These are phyloP conservation scores for Hyla sarda DNA, from an alignment of 2,113 vertebrate genomes.

Conservation along the genomic window DNA sequence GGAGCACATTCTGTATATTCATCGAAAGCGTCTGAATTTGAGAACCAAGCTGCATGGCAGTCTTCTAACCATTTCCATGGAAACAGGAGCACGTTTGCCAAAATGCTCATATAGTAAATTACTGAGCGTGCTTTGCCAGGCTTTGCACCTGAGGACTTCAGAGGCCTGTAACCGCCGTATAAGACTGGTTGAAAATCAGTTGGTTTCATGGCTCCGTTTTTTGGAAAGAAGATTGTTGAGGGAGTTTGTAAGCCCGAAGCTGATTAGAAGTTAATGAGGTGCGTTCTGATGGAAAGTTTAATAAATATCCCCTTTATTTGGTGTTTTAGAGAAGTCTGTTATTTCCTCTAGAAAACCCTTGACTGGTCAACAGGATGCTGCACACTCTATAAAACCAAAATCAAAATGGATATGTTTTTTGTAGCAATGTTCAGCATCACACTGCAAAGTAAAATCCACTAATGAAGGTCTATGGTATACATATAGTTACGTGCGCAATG, in stretches of 20 bases:
- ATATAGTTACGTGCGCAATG: neutral
- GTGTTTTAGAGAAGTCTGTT: constrained; percentile 50
- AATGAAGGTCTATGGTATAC: neutral
- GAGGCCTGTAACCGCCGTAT: constrained; percentile 32
- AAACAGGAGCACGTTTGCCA: constrained; percentile 24
- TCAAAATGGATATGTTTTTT: neutral
- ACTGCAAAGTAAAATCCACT: neutral
- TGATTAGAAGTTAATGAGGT: constrained; percentile 57
- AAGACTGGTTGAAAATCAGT: constrained; percentile 25
- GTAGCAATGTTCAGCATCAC: neutral
- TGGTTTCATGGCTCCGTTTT: constrained; percentile 37
- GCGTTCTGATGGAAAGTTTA: constrained; percentile 49
- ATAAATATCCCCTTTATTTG: constrained; percentile 49
- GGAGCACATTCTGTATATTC: neutral
- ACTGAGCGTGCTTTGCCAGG: constrained; percentile 23
- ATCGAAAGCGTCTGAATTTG: neutral
- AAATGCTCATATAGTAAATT: constrained; percentile 28
- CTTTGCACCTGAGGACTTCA: constrained; percentile 44
- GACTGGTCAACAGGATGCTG: constrained; percentile 33
- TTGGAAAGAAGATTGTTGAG: constrained; percentile 52
- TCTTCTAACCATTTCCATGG: constrained; percentile 32
- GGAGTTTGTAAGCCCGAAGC: constrained; percentile 51
- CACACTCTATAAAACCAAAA: constrained; percentile 32
- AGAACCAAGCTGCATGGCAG: neutral
- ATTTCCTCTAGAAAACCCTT: constrained; percentile 40